These are phyloP conservation scores for Matsumyia berberina DNA, from an alignment of 2,888 invertebrate genomes.

Conservation along the genomic window DNA sequence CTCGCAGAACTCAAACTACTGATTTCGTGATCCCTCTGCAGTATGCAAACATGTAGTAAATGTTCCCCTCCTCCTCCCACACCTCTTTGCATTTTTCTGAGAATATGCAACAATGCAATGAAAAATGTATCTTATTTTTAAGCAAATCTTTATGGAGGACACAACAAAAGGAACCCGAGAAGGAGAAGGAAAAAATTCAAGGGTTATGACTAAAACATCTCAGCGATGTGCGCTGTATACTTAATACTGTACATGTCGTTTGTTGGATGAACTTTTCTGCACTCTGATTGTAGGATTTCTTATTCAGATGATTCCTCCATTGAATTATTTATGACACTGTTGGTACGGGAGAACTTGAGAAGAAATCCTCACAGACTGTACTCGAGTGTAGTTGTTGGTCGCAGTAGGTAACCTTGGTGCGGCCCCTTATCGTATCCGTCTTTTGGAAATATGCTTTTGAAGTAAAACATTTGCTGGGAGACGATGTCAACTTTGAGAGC, in stretches of 20 bases:
- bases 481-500: no score
- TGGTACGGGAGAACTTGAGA: not conserved
- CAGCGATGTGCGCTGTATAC: slow-evolving; percentile 15
- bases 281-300: slow-evolving; percentile 57
- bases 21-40: not conserved
- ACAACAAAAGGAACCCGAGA: slow-evolving; percentile 1
- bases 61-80: not conserved
- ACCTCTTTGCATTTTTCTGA: not conserved
- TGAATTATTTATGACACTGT: slow-evolving; percentile 67
- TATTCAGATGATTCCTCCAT: slow-evolving; percentile 61
- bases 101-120: slow-evolving; percentile 57
- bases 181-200: not conserved
- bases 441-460: slow-evolving; percentile 29
- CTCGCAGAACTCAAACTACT: not conserved
- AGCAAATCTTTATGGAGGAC: slow-evolving; percentile 41
- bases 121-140: slow-evolving; percentile 60
- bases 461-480: not conserved
- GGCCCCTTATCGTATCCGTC: slow-evolving; percentile 5
- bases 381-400: not conserved
- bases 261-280: slow-evolving; percentile 57
- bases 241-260: slow-evolving; percentile 13
- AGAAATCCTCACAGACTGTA: not conserved
- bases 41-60: not conserved
- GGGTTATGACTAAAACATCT: slow-evolving; percentile 41
- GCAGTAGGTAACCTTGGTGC: not conserved